A percentile compares a stretch with the other conserved stretches of the same genome.
These are phyloP conservation scores for Ifrita kowaldi DNA, from an alignment of 2,113 vertebrate species.

Conservation along the genomic window DNA sequence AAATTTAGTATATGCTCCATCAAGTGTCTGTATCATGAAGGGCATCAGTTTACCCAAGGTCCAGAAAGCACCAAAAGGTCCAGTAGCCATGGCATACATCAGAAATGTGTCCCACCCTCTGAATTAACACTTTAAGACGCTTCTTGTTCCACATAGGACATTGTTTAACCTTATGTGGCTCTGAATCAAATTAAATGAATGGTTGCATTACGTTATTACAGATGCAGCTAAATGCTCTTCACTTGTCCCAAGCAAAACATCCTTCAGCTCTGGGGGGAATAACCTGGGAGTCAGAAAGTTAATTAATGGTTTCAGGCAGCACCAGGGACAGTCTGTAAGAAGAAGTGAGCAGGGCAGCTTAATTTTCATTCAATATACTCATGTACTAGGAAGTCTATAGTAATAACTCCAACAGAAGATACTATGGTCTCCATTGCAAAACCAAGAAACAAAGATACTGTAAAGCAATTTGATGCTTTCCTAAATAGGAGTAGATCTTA, in stretches of 20 bases:
- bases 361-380: not conserved
- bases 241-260: constrained; percentile 24
- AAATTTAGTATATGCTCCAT: not conserved
- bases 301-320: not conserved
- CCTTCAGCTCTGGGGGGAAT: not conserved
- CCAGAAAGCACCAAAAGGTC: not conserved
- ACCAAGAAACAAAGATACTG: not conserved
- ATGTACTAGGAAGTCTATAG: not conserved
- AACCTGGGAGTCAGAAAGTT: constrained; percentile 23
- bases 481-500: not conserved
- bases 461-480: not conserved
- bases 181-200: constrained; percentile 56
- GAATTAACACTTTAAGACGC: not conserved
- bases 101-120: constrained; percentile 6
- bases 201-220: constrained; percentile 40
- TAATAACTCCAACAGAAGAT: not conserved
- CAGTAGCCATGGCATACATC: not conserved
- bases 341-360: not conserved
- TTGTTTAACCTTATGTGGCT: not conserved
- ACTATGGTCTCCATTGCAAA: not conserved
- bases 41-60: not conserved
- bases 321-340: not conserved
- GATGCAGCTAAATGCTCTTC: constrained; percentile 22
- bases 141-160: not conserved
- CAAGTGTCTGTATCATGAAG: not conserved